These are phyloP conservation scores for Lepilemur septentrionalis DNA, from an alignment of 2,797 vertebrate genomes.

Conservation along the genomic window DNA sequence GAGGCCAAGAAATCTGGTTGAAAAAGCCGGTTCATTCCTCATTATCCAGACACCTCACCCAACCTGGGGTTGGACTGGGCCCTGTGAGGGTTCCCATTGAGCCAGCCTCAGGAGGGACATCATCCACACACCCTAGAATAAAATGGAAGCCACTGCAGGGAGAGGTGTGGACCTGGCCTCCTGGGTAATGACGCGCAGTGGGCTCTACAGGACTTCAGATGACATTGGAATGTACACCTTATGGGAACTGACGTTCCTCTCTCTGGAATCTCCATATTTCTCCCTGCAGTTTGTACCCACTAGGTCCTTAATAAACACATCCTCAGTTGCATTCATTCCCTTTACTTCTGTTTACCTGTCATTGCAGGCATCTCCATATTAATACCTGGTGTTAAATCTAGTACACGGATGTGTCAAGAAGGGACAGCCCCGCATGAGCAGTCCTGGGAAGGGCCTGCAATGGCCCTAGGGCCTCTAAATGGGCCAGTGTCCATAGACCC, in stretches of 20 bases:
- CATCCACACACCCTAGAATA: neutral
- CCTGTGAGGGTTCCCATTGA: neutral
- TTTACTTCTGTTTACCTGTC: neutral
- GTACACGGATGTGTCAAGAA: neutral
- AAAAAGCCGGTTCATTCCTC: neutral
- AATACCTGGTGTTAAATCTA: neutral
- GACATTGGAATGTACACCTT: neutral
- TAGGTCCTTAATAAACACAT: neutral
- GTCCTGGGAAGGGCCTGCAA: neutral
- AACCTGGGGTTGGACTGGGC: neutral
- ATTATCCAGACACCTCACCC: neutral
- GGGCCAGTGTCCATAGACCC: neutral
- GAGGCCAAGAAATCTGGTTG: neutral
- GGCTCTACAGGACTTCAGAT: neutral
- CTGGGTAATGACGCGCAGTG: accelerated
- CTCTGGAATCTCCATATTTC: neutral
- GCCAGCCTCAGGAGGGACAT: neutral
- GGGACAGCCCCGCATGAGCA: neutral
- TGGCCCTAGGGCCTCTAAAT: neutral
- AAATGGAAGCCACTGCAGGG: neutral
- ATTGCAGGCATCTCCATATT: neutral
- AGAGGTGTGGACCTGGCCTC: neutral
- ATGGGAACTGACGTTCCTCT: neutral
- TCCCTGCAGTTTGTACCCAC: neutral
- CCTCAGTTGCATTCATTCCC: neutral